Conservation (phyloP, 2,888 invertebrate genomes). For the Polydrusus tereticollis region DNA sequence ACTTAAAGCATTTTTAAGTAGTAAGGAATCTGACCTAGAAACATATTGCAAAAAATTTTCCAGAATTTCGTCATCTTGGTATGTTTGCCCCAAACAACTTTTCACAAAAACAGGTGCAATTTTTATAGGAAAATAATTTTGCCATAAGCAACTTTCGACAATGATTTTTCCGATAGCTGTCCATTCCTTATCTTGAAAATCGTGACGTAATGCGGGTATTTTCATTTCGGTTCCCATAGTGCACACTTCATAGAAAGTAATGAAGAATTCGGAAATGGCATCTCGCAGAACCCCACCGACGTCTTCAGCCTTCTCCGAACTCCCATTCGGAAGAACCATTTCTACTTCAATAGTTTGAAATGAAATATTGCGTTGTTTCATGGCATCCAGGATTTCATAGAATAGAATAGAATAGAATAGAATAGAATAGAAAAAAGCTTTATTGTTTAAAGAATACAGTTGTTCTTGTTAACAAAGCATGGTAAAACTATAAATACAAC, state of each 20-base stretch:
- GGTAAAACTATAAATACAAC: no score
- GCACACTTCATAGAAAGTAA: conserved; percentile 41
- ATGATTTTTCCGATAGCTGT: conserved; percentile 35
- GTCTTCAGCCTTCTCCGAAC: no score
- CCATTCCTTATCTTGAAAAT: conserved; percentile 37
- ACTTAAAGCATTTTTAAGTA: conserved; percentile 30
- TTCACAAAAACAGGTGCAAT: conserved; percentile 40
- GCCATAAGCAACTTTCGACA: conserved; percentile 26
- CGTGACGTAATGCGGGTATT: conserved; percentile 40
- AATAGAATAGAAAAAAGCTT: no score
- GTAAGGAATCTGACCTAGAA: conserved; percentile 21
- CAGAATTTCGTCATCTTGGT: conserved; percentile 31
- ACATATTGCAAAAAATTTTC: conserved; percentile 38
- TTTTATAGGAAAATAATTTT: conserved; percentile 41
- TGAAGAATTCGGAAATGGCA: conserved; percentile 38
- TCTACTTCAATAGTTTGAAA: conserved; percentile 34
- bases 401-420: no score
- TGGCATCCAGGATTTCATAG: conserved; percentile 22
- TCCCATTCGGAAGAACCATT: conserved; percentile 43
- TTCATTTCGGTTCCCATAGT: conserved; percentile 35
- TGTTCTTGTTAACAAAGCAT: no score
- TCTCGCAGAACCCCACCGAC: conserved; percentile 40
- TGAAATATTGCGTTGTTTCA: background rate
- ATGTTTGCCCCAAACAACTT: conserved; percentile 25
- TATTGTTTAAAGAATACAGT: no score